Evolutionary conservation across 2,888 invertebrate species (phyloP), one percentile per base, ranked within the genome.

Genomic region (Oxycera nigricornis): DNA sequence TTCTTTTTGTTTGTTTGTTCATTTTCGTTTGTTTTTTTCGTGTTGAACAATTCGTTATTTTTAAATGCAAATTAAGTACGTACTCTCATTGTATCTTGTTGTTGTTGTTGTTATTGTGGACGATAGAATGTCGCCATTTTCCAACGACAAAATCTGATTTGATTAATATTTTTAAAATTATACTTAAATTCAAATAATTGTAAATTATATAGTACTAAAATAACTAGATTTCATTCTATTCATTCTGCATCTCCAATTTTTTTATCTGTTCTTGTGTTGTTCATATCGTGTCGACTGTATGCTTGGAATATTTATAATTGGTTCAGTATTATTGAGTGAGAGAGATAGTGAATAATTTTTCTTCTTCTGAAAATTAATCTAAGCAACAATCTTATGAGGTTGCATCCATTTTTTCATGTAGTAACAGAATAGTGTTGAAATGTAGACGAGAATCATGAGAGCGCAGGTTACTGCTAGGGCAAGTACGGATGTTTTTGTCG

Each of bases 371-470:
- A 55, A 24, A 55, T 55, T 55, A 55, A 55, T 81, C 88, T 87
- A 91, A 82, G 90, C 88, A 88, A 94, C 90, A 85, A 92, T 92
- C 85, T 95, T 95, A 80, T 92, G 91, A 14, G 94, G 94, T 79
- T 91, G 89, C 84, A 94, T 88, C 94, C 95, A 95, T 84, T 95
- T 95, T 84, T 94, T 94, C 92, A 95, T 94, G 88, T 94, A 94
- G 86, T 95, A 95, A 86, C 94, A 95, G 88, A 95, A 95, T 81
- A 96, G 89, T 70, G 95, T 96, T 80, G 94, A 94, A 81, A 96
- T 91, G 87, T 96, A 96, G 73, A 96, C 89, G 74, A 96, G 89
- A 72, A 96, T 91, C 81, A 97, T 88, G 76, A 96, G 89, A 75
- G 95, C 95, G 85, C 96, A 96, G 73, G 96, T 95, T 30, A 96